Percentiles rank a stretch among this genome's conserved stretches.
Evolutionary conservation across 2,888 invertebrate species (phyloP).

Genomic region (Boloria selene): DNA sequence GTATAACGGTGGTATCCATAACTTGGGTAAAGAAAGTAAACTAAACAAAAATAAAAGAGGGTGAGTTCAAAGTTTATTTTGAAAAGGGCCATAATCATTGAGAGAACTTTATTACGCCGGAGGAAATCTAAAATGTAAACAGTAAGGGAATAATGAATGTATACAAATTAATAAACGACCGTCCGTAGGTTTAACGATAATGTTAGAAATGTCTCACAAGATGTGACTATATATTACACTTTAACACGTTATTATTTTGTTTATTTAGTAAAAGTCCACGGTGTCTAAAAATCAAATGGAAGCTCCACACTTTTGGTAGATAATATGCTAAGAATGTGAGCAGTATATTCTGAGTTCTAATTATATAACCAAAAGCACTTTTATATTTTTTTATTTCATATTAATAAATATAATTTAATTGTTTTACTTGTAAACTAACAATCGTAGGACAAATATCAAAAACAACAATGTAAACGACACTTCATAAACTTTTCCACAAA

Average conservation of each 20-base stretch:
- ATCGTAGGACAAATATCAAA: too few relatives aligned
- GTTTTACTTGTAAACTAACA: too few relatives aligned
- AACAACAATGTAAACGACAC: neutral
- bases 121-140: slow-evolving; percentile 64
- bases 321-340: too few relatives aligned
- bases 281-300: too few relatives aligned
- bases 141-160: slow-evolving; percentile 61
- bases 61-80: slow-evolving; percentile 71
- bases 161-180: slow-evolving; percentile 68
- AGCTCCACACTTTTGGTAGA: too few relatives aligned
- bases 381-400: too few relatives aligned
- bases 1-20: slow-evolving; percentile 69
- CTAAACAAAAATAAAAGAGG: slow-evolving; percentile 72
- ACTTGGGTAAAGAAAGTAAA: slow-evolving; percentile 60
- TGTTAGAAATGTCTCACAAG: neutral
- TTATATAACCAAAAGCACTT: too few relatives aligned
- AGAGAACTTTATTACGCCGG: slow-evolving; percentile 62
- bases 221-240: too few relatives aligned
- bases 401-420: too few relatives aligned
- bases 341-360: too few relatives aligned
- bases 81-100: slow-evolving; percentile 72
- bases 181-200: slow-evolving; percentile 32
- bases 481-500: neutral
- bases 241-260: too few relatives aligned
- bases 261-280: too few relatives aligned